These are phyloP conservation scores for Nineta flava DNA, from an alignment of 2,888 invertebrate species.

Conservation along the genomic window DNA sequence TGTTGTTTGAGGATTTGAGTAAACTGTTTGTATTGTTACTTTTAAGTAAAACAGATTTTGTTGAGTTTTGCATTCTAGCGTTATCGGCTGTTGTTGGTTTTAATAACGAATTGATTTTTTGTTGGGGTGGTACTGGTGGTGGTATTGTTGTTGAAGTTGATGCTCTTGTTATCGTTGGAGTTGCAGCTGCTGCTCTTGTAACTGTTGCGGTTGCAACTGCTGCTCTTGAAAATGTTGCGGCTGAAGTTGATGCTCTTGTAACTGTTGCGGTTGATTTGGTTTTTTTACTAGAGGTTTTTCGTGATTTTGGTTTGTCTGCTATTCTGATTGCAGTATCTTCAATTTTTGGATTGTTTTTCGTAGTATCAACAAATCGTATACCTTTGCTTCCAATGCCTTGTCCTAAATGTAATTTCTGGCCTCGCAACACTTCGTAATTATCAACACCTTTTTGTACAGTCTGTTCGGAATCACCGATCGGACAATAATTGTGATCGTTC, in stretches of 20 bases:
- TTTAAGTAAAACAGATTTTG: conserved; percentile 7
- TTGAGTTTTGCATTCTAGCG: background rate
- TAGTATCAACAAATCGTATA: background rate
- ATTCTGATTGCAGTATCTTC: conserved; percentile 11
- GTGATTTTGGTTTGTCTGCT: conserved; percentile 3
- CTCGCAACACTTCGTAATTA: background rate
- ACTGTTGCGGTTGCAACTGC: too few relatives aligned
- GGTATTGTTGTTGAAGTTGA: background rate
- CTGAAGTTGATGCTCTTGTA: too few relatives aligned
- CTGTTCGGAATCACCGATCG: conserved; percentile 12
- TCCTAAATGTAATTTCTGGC: background rate
- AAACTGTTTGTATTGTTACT: conserved; percentile 8
- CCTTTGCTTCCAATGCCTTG: background rate
- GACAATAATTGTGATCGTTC: conserved; percentile 43
- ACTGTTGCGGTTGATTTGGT: background rate
- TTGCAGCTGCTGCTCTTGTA: too few relatives aligned
- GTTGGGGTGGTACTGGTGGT: background rate
- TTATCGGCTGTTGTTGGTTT: background rate
- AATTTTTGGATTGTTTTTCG: conserved; percentile 2
- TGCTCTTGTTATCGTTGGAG: background rate
- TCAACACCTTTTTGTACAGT: background rate
- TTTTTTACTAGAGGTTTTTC: too few relatives aligned
- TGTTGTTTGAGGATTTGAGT: conserved; percentile 16
- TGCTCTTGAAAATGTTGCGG: too few relatives aligned
- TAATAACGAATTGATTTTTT: conserved; percentile 2